Evolutionary conservation across 1,140 invertebrate genomes (phyloP), one percentile per base, ranked within the genome.

Genomic region (Bombus confusus): DNA sequence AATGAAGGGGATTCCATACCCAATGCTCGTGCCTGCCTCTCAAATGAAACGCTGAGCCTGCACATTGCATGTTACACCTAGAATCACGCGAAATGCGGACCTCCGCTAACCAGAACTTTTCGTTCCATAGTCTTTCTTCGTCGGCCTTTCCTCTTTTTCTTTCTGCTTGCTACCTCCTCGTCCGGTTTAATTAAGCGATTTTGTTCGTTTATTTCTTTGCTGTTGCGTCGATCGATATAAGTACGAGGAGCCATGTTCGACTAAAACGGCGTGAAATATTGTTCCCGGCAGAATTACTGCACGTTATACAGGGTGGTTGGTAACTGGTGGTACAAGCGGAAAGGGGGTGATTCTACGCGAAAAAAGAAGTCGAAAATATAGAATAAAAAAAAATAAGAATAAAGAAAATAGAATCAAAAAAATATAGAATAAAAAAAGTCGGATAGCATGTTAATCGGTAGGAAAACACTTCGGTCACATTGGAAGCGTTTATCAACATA

Each of bases 1-100:
- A 89, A 87, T 31, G 88, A 87, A 83, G 74, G 74, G 80, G 80
- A 75, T 86, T 86, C 74, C 80, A 74, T 86, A 76, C 41, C 72
- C 85, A 79, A 68, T 87, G 82, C 73, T 86, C 75, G 83, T 82
- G 87, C 71, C 85, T 87, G 85, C 82, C 88, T 88, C 83, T 88
- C 87, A 88, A 92, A 87, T 83, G 83, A 87, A 92, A 90, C 74
- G 92, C 92, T 92, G 92, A 91, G 76, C 59, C 84, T 84, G 91
- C 91, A 91, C 83, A 77, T 88, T 86, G 88, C 86, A 85, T 85
- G 81, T 87, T 90, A 87, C 87, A 88, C 90, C 89, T 88, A 91
- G 87, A 86, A 86, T 79, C 90, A 75, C 77, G 88, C 90, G 91
- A 92, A 92, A 92, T 88, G 87, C 89, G 88, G 83, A 83, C 73